Evolutionary conservation across 1,140 invertebrate species (phyloP).

Genomic region (Kradibia gibbosae): DNA sequence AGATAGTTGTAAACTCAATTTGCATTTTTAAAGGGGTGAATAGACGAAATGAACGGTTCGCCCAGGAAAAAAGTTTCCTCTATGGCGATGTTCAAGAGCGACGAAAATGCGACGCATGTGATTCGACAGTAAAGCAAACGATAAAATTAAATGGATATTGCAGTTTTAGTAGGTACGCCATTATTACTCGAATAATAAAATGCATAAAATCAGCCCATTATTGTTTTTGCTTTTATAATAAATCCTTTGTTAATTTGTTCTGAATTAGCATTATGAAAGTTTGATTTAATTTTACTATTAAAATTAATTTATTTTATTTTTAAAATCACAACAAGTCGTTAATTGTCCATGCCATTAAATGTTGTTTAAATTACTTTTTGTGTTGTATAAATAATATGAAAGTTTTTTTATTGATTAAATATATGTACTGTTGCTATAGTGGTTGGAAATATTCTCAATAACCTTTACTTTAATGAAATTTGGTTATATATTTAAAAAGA

Average conservation of each 20-base stretch:
- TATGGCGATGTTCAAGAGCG: no score
- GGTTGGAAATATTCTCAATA: no score
- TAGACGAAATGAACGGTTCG: neutral
- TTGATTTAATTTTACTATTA: neutral
- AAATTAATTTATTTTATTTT: neutral
- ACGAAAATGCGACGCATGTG: slow-evolving; percentile 10
- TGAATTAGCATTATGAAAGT: slow-evolving; percentile 10
- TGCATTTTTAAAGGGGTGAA: slow-evolving; percentile 35
- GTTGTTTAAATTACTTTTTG: neutral
- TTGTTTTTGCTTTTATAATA: slow-evolving; percentile 6
- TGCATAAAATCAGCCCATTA: slow-evolving; percentile 4
- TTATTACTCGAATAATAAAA: slow-evolving; percentile 35
- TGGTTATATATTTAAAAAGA: no score
- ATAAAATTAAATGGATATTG: slow-evolving; percentile 40
- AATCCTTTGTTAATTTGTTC: slow-evolving; percentile 12
- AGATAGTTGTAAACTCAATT: slow-evolving; percentile 34
- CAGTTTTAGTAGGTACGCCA: slow-evolving; percentile 28
- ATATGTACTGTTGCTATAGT: no score
- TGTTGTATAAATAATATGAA: neutral
- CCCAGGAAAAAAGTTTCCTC: slow-evolving; percentile 9
- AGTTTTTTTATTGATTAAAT: no score
- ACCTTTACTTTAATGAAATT: no score
- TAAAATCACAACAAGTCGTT: neutral
- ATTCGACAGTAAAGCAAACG: slow-evolving; percentile 44
- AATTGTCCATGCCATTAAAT: no score